Base-by-base conservation (phyloP, 2,888 invertebrate species). In the Pseudanteris insignis region DNA sequence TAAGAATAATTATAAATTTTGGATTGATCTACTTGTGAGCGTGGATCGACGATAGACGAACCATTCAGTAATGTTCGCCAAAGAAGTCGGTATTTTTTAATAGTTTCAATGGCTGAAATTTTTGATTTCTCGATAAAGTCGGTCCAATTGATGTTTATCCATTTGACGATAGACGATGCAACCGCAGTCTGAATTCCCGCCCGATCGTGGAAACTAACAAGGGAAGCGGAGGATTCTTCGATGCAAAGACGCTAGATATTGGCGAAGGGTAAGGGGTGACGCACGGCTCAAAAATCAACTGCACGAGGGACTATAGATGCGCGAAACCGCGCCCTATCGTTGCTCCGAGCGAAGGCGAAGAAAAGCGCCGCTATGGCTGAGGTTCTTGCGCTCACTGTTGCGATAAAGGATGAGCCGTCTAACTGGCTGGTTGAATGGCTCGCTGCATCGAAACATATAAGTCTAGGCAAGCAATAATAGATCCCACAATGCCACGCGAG, bases 401-500 rank as follows among this genome's bases (percentile, higher is more conserved):
- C 60, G 58, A 65, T 63, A 50, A 61, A 60, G 63, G 65, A 48
- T 33, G 60, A 43, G 10, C 44, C 51, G 51, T 44, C 58, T 58
- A 58, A 50, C 58, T 21, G 63, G 63, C 41, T 63, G 63, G 53
- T 4, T 59, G 59, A 59, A 51, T 59, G 62, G 57, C 47, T 62
- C 40, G 60, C 40, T 67, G 71, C 70, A 71, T 74, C 73, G 70
- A 70, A 72, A 75, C 71, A 71, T 70, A 69, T 70, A 73, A 74
- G 75, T 75, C 74, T 69, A 69, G 72, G 70, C 70, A 70, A 73
- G 76, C 74, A 77, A 78, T 77, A 77, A 77, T 74, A 73, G 76
- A 71, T 68, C 71, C 70, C 70, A 77, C 77, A 77, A 77, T 77
- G 73, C 68, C 69, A 74, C 70, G 70, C 70, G 70, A 70, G 44